Percentiles rank a stretch among this genome's conserved stretches.
Evolutionary conservation across 2,888 invertebrate species (phyloP).

Genomic region (Lomographa bimaculata): DNA sequence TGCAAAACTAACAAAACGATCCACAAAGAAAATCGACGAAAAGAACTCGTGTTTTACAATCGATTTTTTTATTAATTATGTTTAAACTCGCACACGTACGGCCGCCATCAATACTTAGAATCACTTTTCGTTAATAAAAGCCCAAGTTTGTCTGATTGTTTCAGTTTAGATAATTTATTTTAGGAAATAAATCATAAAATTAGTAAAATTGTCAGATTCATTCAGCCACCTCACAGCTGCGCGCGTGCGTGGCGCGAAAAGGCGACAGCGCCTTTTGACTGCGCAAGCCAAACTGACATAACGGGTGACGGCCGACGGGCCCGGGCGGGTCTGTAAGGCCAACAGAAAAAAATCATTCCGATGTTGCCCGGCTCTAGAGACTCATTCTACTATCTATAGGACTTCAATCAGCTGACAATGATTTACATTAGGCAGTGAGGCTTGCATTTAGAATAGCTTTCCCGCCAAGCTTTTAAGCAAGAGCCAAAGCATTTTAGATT

Average conservation of each 20-base stretch:
- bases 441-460: too few relatives aligned
- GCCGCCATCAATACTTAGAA: conserved; percentile 45
- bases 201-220: conserved; percentile 55
- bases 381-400: conserved; percentile 20
- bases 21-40: conserved; percentile 56
- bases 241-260: conserved; percentile 47
- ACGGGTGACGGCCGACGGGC: conserved; percentile 38
- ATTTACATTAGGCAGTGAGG: too few relatives aligned
- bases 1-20: conserved; percentile 67
- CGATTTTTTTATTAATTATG: conserved; percentile 63
- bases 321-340: conserved; percentile 41
- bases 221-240: conserved; percentile 51
- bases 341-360: conserved; percentile 27
- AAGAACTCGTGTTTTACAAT: conserved; percentile 63
- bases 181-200: conserved; percentile 23
- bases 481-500: too few relatives aligned
- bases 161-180: conserved; percentile 32
- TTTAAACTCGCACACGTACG: conserved; percentile 38
- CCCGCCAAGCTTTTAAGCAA: too few relatives aligned
- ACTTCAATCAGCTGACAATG: too few relatives aligned
- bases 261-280: conserved; percentile 59
- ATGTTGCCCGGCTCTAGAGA: conserved; percentile 36
- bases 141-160: conserved; percentile 50
- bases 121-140: conserved; percentile 55
- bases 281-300: conserved; percentile 64